Evolutionary conservation across 2,113 vertebrate genomes (phyloP).

Genomic region (Sander lucioperca): DNA sequence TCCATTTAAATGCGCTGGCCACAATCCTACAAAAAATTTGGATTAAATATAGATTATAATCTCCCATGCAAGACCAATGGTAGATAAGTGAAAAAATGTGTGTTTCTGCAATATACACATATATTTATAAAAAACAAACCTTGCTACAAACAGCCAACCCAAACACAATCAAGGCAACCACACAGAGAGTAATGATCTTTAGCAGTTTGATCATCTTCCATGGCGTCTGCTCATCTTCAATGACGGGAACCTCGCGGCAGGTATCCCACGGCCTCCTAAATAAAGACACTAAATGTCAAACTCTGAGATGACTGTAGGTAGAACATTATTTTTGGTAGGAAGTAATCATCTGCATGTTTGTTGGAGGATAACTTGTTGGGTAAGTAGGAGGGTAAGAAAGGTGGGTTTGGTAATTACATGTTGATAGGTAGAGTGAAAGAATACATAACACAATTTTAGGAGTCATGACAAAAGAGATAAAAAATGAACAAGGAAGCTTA

Average conservation of each 20-base stretch:
- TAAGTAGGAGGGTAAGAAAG: neutral
- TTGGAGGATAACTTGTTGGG: neutral
- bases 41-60: too few species aligned
- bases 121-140: slow-evolving; percentile 23
- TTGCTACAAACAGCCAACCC: slow-evolving; percentile 71
- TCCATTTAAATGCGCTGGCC: too few species aligned
- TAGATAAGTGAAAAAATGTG: too few species aligned
- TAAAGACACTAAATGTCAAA: neutral
- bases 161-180: slow-evolving; percentile 59
- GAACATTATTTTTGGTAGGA: too few species aligned
- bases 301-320: neutral
- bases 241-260: slow-evolving; percentile 52
- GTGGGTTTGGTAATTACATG: neutral
- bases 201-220: slow-evolving; percentile 60
- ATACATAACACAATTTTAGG: too few species aligned
- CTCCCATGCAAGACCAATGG: too few species aligned
- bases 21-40: too few species aligned
- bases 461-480: neutral
- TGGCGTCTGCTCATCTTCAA: slow-evolving; percentile 60
- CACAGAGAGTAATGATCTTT: slow-evolving; percentile 28
- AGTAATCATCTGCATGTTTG: neutral
- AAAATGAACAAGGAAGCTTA: neutral
- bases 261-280: slow-evolving; percentile 57
- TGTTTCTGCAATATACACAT: too few species aligned
- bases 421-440: neutral